Evolutionary conservation across 2,888 invertebrate species (phyloP).

Genomic region (Agrenia bidenticulata): DNA sequence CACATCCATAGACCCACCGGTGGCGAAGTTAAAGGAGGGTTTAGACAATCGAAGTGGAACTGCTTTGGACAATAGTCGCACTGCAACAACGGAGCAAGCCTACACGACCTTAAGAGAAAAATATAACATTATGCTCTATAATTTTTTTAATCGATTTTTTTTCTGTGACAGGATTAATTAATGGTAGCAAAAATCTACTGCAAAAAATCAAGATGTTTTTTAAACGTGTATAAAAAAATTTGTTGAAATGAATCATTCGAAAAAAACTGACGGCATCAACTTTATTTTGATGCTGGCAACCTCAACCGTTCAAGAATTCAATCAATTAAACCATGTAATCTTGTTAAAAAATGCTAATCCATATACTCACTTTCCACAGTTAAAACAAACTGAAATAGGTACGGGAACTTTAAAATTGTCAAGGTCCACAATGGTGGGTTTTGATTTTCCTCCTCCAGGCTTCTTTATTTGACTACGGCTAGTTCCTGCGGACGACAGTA

Average conservation of each 20-base stretch:
- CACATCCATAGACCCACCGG: constrained; percentile 97
- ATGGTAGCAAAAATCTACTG: no score
- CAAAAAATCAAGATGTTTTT: no score
- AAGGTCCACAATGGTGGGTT: constrained; percentile 56
- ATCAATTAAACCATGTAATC: no score
- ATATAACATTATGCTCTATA: no score
- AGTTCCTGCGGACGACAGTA: constrained; percentile 21
- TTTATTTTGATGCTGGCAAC: background rate
- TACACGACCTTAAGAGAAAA: constrained; percentile 67
- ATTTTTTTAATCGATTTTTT: background rate
- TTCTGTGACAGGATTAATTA: background rate
- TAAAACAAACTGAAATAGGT: constrained; percentile 80
- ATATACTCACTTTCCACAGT: constrained; percentile 65
- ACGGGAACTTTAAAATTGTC: constrained; percentile 74
- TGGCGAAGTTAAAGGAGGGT: constrained; percentile 84
- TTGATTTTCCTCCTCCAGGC: constrained; percentile 12
- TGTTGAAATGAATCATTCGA: no score
- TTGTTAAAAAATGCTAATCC: no score
- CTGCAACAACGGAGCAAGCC: constrained; percentile 77
- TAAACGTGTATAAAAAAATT: no score
- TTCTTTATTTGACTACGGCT: constrained; percentile 29
- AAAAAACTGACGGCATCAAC: no score
- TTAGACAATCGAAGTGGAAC: constrained; percentile 91
- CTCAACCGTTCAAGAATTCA: background rate
- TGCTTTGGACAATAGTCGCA: constrained; percentile 91